Base-by-base conservation (phyloP, 2,113 vertebrate species). In the Ptilorrhoa leucosticta region DNA sequence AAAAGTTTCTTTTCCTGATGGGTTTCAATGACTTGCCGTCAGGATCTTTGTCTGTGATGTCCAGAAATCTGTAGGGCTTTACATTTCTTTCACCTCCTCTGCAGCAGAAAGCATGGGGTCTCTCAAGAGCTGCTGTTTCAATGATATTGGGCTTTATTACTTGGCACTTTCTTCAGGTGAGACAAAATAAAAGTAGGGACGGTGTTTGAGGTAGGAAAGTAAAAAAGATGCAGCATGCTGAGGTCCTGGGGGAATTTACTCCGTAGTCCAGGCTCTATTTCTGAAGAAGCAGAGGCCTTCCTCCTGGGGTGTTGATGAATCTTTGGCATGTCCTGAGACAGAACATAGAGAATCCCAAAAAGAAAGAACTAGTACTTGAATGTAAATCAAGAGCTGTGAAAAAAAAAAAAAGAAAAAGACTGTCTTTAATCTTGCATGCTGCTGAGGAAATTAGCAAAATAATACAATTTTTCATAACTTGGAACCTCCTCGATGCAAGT, bases 81-180 rank as follows among this genome's bases (percentile, higher is more conserved):
- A 18, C 4, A 2, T 6, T 60, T 22, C 17, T 51, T 69, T 50
- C 6, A 44, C 23, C 11, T 28, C 3, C 24, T 86, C 13, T 48
- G 70, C 28, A 35, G 28, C 40, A 66, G 54, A 48, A 79, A 60
- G 13, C 1, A 1, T 30, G 18, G 8, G 8, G 11, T 24, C 23
- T 60, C 24, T 64, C 10, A 31, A 16, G 12, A 68, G 21, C 26
- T 47, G 12, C 6, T 40, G 6, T 31, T 47, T 28, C 37, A 77
- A 1, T 45, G 5, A 14, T 13, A 4, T 7, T 61, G 11, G 5
- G 1, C 2, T 35, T 42, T 33, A 60, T 87, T 14, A 33, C 3
- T 40, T 28, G 31, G 31, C 0, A 0, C 12, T 58, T 16, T 44
- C 4, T 83, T 85, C 23, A 51, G 19, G 7, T 56, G 33, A 68